Conservation (phyloP, 1,140 invertebrate genomes). For the Neelides sp. region DNA sequence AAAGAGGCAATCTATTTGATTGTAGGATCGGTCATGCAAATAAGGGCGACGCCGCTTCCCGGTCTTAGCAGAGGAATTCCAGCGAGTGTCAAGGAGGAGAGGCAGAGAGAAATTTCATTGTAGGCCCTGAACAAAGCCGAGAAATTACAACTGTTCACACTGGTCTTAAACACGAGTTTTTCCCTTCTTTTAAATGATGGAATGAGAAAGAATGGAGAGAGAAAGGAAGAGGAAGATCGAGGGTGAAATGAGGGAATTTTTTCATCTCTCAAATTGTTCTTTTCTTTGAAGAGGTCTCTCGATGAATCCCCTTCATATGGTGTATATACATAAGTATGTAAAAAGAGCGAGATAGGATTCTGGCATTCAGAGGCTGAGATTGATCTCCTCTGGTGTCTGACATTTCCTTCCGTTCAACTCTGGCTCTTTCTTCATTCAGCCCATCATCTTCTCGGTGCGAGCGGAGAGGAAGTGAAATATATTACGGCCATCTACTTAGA, state of each 20-base stretch:
- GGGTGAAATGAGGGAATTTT: slow-evolving; percentile 22
- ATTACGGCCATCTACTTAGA: too few relatives aligned
- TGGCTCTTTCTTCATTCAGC: slow-evolving; percentile 7
- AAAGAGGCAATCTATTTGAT: slow-evolving; percentile 3
- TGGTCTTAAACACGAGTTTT: slow-evolving; percentile 7
- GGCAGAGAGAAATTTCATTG: slow-evolving; percentile 14
- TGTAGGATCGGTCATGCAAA: slow-evolving; percentile 27
- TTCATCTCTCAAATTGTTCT: background rate
- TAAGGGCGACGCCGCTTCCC: background rate
- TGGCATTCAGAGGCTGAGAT: too few relatives aligned
- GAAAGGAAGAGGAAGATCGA: slow-evolving; percentile 5
- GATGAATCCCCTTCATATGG: too few relatives aligned
- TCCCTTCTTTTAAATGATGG: slow-evolving; percentile 1
- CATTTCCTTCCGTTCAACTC: slow-evolving; percentile 23
- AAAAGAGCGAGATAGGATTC: too few relatives aligned
- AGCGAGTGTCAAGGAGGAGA: background rate
- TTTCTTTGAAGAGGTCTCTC: too few relatives aligned
- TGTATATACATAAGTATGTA: too few relatives aligned
- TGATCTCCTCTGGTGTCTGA: slow-evolving; percentile 25
- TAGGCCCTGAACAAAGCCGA: slow-evolving; percentile 13
- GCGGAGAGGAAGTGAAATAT: too few relatives aligned
- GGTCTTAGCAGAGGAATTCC: slow-evolving; percentile 6
- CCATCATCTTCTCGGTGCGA: slow-evolving; percentile 4
- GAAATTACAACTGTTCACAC: slow-evolving; percentile 20
- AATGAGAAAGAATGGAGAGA: slow-evolving; percentile 10